Evolutionary conservation across 2,888 invertebrate genomes (phyloP).

Genomic region (Caenorhabditis sp.): DNA sequence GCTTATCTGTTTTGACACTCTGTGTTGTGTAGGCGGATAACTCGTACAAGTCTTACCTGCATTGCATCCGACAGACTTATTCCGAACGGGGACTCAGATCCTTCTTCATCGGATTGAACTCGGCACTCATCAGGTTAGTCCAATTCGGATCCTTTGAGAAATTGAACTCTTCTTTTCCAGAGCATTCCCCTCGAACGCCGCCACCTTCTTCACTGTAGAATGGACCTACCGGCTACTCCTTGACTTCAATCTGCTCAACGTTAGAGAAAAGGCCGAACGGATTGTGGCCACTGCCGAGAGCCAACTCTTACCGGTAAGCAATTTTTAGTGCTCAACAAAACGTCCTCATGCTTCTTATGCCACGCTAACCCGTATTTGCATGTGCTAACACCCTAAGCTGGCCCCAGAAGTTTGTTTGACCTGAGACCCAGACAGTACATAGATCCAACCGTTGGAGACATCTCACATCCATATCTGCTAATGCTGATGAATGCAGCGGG

Average conservation of each 20-base stretch:
- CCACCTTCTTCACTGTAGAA: constrained; percentile 89
- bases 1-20: too few species aligned
- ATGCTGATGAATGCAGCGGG: too few species aligned
- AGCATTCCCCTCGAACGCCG: constrained; percentile 94
- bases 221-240: constrained; percentile 77
- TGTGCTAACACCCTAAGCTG: background rate
- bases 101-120: constrained; percentile 82
- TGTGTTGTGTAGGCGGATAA: constrained; percentile 44
- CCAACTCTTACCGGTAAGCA: constrained; percentile 33
- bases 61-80: constrained; percentile 86
- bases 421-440: too few species aligned
- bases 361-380: background rate
- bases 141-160: too few species aligned
- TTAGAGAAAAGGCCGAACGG: constrained; percentile 27
- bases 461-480: too few species aligned
- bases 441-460: too few species aligned
- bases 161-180: constrained; percentile 81
- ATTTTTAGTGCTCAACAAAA: background rate
- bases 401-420: too few species aligned
- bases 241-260: constrained; percentile 65
- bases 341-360: constrained; percentile 2
- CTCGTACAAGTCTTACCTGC: constrained; percentile 82
- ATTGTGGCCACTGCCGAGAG: constrained; percentile 9
- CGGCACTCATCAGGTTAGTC: constrained; percentile 74
- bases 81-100: constrained; percentile 85